Conservation (phyloP, 1,140 invertebrate genomes). For the Caenorhabditis inopinata region DNA sequence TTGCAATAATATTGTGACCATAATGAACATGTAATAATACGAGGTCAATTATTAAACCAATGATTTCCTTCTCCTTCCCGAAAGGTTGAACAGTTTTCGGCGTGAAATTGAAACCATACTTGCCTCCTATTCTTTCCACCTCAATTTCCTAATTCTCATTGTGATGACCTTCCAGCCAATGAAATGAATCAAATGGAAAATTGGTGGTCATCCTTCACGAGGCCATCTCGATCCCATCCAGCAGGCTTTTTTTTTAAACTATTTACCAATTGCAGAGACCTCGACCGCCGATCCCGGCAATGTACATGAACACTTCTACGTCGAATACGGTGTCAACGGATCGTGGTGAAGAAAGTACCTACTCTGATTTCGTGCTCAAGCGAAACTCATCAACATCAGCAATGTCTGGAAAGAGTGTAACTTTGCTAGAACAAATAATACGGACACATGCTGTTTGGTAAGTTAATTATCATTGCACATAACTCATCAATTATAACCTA, state of each 20-base stretch:
- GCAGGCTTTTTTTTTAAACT: background rate
- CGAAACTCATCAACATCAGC: background rate
- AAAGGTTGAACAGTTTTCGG: no score
- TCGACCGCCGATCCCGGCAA: constrained; percentile 23
- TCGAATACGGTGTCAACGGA: background rate
- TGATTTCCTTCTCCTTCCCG: background rate
- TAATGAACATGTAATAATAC: no score
- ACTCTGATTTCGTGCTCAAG: constrained; percentile 26
- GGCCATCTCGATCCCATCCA: background rate
- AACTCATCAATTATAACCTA: no score
- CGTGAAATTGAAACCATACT: background rate
- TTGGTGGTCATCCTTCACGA: constrained; percentile 2
- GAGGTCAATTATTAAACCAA: constrained; percentile 32
- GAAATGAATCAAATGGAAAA: constrained; percentile 24
- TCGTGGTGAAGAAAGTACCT: constrained; percentile 2
- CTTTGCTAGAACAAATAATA: constrained; percentile 79
- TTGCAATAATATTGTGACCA: no score
- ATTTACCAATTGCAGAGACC: constrained; percentile 1
- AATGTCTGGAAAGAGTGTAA: background rate
- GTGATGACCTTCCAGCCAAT: constrained; percentile 19
- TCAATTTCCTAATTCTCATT: constrained; percentile 2
- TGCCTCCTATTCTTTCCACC: background rate
- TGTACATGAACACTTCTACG: constrained; percentile 10
- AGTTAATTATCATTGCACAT: no score
- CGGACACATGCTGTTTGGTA: constrained; percentile 82